phyloP scores from a whole-genome alignment of 2,888 invertebrate genomes.

The Hyposoter didymator region DNA sequence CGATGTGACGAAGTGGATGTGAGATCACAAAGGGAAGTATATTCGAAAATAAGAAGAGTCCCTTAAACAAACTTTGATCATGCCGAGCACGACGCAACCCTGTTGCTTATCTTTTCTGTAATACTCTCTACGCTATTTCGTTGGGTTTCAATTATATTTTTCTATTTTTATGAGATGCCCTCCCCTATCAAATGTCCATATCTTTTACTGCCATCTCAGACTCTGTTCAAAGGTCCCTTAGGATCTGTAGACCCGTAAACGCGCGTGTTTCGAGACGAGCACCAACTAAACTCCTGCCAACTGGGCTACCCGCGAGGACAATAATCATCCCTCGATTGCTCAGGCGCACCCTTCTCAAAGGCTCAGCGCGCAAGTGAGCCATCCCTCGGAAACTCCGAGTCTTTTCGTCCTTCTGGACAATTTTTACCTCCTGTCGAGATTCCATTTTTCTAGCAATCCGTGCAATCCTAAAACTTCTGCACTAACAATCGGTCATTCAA shows the following conservation, averaged over 20 bases:
- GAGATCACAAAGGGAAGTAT: neutral
- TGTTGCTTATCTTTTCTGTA: slow-evolving; percentile 26
- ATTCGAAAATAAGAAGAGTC: slow-evolving; percentile 20
- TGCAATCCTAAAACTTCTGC: neutral
- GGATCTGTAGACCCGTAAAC: slow-evolving; percentile 73
- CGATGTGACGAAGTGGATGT: neutral
- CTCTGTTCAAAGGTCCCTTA: slow-evolving; percentile 66
- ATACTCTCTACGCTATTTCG: slow-evolving; percentile 15
- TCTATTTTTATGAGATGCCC: slow-evolving; percentile 35
- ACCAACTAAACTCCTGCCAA: slow-evolving; percentile 80
- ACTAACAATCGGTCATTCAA: neutral
- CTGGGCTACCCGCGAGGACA: slow-evolving; percentile 76
- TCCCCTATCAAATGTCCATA: slow-evolving; percentile 77
- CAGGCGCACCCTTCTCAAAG: slow-evolving; percentile 62
- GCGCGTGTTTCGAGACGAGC: slow-evolving; percentile 79
- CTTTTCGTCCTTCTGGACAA: slow-evolving; percentile 11
- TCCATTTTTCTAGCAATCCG: neutral
- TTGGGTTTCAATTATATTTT: neutral
- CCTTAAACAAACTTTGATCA: slow-evolving; percentile 34
- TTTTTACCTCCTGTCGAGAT: neutral
- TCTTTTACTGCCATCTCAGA: slow-evolving; percentile 75
- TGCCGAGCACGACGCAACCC: slow-evolving; percentile 29
- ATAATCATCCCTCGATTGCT: slow-evolving; percentile 71
- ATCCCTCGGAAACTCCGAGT: slow-evolving; percentile 30
- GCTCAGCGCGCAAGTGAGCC: slow-evolving; percentile 61